These are phyloP conservation scores for Myiothlypis chrysogaster DNA, from an alignment of 2,797 vertebrate species.

Conservation along the genomic window DNA sequence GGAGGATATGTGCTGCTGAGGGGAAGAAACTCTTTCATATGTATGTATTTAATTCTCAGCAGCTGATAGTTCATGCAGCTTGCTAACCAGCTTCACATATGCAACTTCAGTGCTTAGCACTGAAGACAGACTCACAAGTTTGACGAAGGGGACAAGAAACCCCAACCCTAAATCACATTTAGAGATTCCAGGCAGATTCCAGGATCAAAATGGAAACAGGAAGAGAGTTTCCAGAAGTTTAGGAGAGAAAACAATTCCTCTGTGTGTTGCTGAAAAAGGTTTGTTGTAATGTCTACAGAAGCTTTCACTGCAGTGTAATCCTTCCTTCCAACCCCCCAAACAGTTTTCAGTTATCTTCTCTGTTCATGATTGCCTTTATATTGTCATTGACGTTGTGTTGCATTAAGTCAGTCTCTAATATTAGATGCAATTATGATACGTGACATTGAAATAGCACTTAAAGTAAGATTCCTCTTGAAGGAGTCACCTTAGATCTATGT, in stretches of 20 bases:
- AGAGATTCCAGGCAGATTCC: neutral
- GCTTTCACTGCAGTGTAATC: neutral
- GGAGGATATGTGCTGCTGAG: neutral
- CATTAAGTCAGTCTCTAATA: constrained; percentile 44
- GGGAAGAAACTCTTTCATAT: neutral
- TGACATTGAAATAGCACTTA: neutral
- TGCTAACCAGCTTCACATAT: neutral
- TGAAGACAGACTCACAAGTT: neutral
- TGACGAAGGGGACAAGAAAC: neutral
- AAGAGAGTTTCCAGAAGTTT: neutral
- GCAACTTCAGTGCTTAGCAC: neutral
- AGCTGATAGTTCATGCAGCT: neutral
- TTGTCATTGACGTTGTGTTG: constrained; percentile 30
- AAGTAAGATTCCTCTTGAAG: constrained; percentile 20
- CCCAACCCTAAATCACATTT: neutral
- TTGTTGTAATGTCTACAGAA: neutral
- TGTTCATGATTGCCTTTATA: constrained; percentile 7
- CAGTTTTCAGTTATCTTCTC: neutral
- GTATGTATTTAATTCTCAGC: neutral
- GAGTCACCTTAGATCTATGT: constrained; percentile 35
- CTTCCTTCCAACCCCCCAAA: neutral
- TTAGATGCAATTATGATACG: constrained; percentile 56
- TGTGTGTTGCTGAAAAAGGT: neutral
- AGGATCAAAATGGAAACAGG: neutral
- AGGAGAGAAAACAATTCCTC: neutral